Percentiles rank a stretch among this genome's conserved stretches.
These are phyloP conservation scores for Poeciliopsis paucimaculata DNA, from an alignment of 2,797 vertebrate species.

Conservation along the genomic window DNA sequence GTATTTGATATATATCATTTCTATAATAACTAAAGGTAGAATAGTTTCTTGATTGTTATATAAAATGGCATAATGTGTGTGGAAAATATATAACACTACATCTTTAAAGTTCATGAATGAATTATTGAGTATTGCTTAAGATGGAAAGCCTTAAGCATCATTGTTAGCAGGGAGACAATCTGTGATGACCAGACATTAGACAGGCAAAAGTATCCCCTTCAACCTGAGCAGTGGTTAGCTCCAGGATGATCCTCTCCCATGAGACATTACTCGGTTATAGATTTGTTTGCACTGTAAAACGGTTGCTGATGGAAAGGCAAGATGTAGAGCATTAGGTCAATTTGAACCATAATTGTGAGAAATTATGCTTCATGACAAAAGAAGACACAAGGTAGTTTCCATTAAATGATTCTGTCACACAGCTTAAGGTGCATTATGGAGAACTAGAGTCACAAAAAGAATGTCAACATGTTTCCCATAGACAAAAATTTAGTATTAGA, in stretches of 20 bases:
- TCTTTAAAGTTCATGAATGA: not conserved
- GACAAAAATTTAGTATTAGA: slow-evolving; percentile 71
- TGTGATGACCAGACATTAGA: not conserved
- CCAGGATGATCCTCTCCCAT: not conserved
- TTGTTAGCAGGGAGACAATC: not conserved
- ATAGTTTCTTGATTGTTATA: no score
- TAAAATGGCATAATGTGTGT: no score
- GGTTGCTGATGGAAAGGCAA: not conserved
- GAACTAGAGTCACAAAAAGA: slow-evolving; percentile 28
- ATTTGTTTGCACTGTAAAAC: not conserved
- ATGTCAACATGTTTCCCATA: slow-evolving; percentile 21
- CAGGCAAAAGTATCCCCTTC: not conserved
- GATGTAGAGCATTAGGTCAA: not conserved
- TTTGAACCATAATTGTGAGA: not conserved
- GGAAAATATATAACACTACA: no score
- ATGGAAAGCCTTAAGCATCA: not conserved
- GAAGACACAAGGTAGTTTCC: slow-evolving; percentile 48
- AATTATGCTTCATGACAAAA: slow-evolving; percentile 16
- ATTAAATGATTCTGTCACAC: slow-evolving; percentile 63
- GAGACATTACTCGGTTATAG: not conserved
- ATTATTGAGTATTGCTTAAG: not conserved
- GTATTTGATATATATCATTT: no score
- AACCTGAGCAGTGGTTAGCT: not conserved
- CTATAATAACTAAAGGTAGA: no score
- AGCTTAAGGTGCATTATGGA: slow-evolving; percentile 46